A percentile compares a stretch with the other conserved stretches of the same genome.
Conservation (phyloP, 2,888 invertebrate species). For the Myathropa florea region DNA sequence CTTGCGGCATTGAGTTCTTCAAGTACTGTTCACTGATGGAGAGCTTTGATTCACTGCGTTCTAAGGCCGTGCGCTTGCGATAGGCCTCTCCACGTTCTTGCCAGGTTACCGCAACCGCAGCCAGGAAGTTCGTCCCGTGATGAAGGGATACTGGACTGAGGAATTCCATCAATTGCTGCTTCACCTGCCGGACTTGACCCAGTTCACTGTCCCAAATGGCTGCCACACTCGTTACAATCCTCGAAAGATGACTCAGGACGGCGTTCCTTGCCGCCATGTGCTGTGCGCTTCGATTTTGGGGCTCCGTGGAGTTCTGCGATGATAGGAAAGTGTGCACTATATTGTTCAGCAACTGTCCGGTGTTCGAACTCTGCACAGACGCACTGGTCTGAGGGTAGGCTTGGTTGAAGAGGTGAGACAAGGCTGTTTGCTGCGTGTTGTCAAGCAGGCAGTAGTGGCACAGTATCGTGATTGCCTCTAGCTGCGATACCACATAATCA, state of each 20-base stretch:
- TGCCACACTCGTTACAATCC: constrained; percentile 90
- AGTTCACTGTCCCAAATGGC: constrained; percentile 90
- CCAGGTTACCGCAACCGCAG: constrained; percentile 93
- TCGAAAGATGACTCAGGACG: constrained; percentile 89
- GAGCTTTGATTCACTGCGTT: constrained; percentile 70
- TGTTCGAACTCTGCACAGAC: constrained; percentile 82
- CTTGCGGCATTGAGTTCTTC: constrained; percentile 81
- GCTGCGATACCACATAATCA: constrained; percentile 89
- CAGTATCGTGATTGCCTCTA: constrained; percentile 89
- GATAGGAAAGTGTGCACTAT: constrained; percentile 91
- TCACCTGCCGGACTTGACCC: constrained; percentile 82
- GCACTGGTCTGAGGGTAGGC: constrained; percentile 82
- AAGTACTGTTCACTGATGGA: constrained; percentile 77
- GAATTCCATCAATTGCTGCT: constrained; percentile 90
- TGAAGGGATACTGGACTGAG: constrained; percentile 91
- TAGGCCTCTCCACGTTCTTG: constrained; percentile 84
- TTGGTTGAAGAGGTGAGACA: constrained; percentile 83
- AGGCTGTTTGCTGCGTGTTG: constrained; percentile 83
- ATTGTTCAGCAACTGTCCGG: constrained; percentile 89
- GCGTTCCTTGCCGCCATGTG: constrained; percentile 85
- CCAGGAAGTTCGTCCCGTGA: constrained; percentile 90
- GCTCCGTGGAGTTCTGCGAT: constrained; percentile 79
- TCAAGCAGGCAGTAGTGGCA: constrained; percentile 89
- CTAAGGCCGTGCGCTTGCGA: constrained; percentile 81
- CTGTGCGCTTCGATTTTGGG: constrained; percentile 77